Conservation (phyloP, 2,113 vertebrate species). For the Limnothrissa miodon region DNA sequence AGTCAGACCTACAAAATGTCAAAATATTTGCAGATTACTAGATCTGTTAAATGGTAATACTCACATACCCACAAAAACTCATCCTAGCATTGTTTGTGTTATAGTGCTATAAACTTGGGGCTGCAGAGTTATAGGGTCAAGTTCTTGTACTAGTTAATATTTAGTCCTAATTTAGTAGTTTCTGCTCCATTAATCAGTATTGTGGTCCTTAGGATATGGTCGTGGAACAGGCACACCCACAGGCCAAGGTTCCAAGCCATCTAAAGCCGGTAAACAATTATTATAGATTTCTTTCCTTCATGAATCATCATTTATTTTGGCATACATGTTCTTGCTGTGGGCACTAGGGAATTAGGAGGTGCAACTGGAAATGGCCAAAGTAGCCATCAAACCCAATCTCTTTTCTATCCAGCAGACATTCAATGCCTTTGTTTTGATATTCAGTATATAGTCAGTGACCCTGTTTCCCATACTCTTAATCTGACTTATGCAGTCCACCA, state of each 20-base stretch:
- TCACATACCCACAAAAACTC: too few relatives aligned
- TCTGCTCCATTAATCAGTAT: conserved; percentile 19
- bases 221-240: conserved; percentile 23
- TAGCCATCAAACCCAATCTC: not conserved
- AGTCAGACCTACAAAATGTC: too few relatives aligned
- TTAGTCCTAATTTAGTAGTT: too few relatives aligned
- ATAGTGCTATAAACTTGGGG: too few relatives aligned
- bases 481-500: not conserved
- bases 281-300: not conserved
- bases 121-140: not conserved
- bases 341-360: not conserved
- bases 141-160: not conserved
- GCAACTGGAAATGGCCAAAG: not conserved
- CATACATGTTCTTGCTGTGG: not conserved
- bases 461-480: not conserved
- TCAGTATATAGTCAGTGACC: not conserved
- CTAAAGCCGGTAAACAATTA: conserved; percentile 38
- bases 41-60: not conserved
- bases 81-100: too few relatives aligned
- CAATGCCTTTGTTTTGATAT: too few relatives aligned
- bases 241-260: conserved; percentile 33
- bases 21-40: not conserved
- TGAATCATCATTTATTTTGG: not conserved
- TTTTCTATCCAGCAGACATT: not conserved
- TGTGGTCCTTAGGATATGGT: conserved; percentile 45